phyloP scores from a whole-genome alignment of 1,140 invertebrate species.

The Oscheius sp. region DNA sequence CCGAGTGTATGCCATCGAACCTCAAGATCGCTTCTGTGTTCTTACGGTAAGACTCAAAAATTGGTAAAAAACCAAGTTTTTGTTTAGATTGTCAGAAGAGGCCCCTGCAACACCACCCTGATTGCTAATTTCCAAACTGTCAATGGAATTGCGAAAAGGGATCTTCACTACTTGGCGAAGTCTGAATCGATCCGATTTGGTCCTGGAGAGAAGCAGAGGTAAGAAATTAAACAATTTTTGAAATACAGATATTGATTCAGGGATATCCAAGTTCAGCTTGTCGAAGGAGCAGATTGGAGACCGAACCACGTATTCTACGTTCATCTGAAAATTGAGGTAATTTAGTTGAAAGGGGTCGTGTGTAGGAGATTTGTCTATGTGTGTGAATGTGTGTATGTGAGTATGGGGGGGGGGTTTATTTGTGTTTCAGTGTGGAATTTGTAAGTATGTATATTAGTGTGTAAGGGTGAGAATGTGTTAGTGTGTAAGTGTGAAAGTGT shows the following conservation, averaged over 20 bases:
- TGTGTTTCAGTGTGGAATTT: too few species aligned
- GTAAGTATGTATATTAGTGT: too few species aligned
- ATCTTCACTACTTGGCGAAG: slow-evolving; percentile 78
- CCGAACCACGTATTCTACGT: slow-evolving; percentile 33
- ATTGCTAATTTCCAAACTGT: slow-evolving; percentile 68
- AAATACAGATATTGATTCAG: slow-evolving; percentile 84
- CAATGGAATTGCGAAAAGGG: slow-evolving; percentile 84
- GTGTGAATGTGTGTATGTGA: too few species aligned
- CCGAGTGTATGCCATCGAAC: slow-evolving; percentile 18
- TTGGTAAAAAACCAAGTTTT: neutral
- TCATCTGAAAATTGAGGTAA: slow-evolving; percentile 32
- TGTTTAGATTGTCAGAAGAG: slow-evolving; percentile 28
- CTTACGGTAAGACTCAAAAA: neutral
- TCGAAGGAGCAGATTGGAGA: slow-evolving; percentile 26
- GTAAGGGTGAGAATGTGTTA: too few species aligned
- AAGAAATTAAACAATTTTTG: slow-evolving; percentile 90
- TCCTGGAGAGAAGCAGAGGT: slow-evolving; percentile 68
- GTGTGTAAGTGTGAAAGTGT: too few species aligned
- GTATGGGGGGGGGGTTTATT: too few species aligned
- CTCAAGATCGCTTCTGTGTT: neutral
- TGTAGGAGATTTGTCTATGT: too few species aligned
- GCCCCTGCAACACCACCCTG: slow-evolving; percentile 1
- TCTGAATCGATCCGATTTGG: slow-evolving; percentile 20
- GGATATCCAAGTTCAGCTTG: neutral
- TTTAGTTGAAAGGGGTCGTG: neutral